Evolutionary conservation across 2,113 vertebrate species (phyloP).

Genomic region (Melanostigma gelatinosum): DNA sequence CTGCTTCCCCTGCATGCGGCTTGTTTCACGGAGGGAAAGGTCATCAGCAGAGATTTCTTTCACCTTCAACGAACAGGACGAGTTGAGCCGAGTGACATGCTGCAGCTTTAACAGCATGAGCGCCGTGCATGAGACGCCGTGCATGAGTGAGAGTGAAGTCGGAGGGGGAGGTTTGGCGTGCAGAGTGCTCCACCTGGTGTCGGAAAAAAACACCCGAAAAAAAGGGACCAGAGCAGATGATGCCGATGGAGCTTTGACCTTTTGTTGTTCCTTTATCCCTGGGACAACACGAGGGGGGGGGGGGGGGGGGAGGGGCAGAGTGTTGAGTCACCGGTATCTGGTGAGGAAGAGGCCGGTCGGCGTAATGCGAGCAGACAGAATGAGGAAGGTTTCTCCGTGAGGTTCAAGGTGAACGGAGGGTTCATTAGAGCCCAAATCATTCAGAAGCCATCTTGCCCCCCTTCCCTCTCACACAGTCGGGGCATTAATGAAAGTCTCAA

Average conservation of each 20-base stretch:
- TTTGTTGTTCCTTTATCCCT: slow-evolving; percentile 41
- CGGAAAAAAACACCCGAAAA: not conserved
- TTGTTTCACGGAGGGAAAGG: slow-evolving; percentile 29
- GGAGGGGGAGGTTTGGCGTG: not conserved
- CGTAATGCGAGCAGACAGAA: slow-evolving; percentile 27
- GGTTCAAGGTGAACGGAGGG: slow-evolving; percentile 56
- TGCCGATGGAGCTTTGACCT: slow-evolving; percentile 36
- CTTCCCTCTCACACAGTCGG: not conserved
- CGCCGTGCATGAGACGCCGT: slow-evolving; percentile 4
- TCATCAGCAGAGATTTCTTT: slow-evolving; percentile 34
- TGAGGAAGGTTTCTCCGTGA: not conserved
- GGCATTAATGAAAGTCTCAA: slow-evolving; percentile 55
- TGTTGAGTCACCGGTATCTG: not conserved
- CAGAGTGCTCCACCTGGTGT: slow-evolving; percentile 77
- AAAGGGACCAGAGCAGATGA: slow-evolving; percentile 22
- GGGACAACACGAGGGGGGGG: slow-evolving; percentile 52
- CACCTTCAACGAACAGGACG: slow-evolving; percentile 43
- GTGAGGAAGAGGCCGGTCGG: not conserved
- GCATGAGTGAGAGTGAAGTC: slow-evolving; percentile 28
- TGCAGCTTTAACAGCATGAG: slow-evolving; percentile 61
- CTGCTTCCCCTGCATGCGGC: no score
- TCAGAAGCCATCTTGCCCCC: not conserved
- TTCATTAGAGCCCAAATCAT: slow-evolving; percentile 48
- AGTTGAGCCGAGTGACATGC: not conserved
- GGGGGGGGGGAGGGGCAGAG: not conserved